Evolutionary conservation across 2,113 vertebrate species (phyloP).

Genomic region (Forbesichthys papilliferus): DNA sequence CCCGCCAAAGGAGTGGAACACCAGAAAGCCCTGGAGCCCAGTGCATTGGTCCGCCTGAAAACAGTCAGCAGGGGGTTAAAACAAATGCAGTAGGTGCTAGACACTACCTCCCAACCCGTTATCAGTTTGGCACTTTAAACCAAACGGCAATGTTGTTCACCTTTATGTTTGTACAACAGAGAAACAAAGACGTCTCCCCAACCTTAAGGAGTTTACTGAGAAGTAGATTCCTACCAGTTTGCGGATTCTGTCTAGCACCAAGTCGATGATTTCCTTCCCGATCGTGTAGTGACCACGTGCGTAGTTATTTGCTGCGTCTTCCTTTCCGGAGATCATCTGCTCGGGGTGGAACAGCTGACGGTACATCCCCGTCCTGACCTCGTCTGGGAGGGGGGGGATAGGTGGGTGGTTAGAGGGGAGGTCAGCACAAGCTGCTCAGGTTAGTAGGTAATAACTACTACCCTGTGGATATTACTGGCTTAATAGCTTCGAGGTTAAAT

Average conservation of each 20-base stretch:
- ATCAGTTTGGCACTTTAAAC: too few species aligned
- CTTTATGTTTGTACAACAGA: too few species aligned
- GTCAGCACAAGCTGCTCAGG: background rate
- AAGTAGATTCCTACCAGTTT: constrained; percentile 59
- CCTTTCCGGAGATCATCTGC: constrained; percentile 72
- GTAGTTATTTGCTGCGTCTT: constrained; percentile 73
- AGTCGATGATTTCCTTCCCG: constrained; percentile 69
- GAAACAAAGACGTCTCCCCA: too few species aligned
- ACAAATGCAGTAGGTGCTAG: too few species aligned
- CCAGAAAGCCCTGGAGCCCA: constrained; percentile 66
- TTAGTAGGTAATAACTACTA: too few species aligned
- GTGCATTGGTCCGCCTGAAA: constrained; percentile 68
- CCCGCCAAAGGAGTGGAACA: constrained; percentile 70
- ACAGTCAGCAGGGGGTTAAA: background rate
- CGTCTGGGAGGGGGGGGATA: constrained; percentile 43
- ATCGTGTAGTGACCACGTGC: constrained; percentile 71
- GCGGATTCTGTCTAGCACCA: constrained; percentile 63
- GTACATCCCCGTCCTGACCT: constrained; percentile 63
- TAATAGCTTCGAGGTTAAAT: too few species aligned
- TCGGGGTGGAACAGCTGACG: constrained; percentile 70
- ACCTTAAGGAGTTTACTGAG: too few species aligned
- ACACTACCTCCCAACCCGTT: too few species aligned
- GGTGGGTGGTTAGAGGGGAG: background rate
- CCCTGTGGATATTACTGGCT: too few species aligned
- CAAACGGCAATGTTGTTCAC: too few species aligned